Evolutionary conservation across 2,113 vertebrate genomes (phyloP), one percentile per base, ranked within the genome.

Genomic region (Pomatostomus ruficeps): DNA sequence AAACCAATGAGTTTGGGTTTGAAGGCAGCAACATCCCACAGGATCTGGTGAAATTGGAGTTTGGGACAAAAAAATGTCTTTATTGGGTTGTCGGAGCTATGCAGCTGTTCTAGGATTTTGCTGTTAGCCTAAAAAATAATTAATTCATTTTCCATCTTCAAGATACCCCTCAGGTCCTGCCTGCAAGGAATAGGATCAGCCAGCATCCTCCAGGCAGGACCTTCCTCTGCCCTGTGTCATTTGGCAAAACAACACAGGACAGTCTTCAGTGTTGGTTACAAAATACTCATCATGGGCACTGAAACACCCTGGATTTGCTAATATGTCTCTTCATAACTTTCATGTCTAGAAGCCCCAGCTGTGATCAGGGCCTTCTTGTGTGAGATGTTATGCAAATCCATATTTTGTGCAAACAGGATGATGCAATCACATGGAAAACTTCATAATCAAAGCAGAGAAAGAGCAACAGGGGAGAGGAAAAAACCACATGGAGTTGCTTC

Each of bases 361-460:
- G 81, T 62, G 72, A 94, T 62, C 61, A 43, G 55, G 80, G 54
- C 33, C 77, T 77, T n/a, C 17, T 42, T 95, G 65, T 73, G 45
- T 1, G 72, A 89, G 67, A 70, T 46, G 55, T 96, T 92, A 83
- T 93, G 74, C 78, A 84, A 88, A 96, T 80, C 23, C 79, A 20
- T 88, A 51, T 88, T 96, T 94, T 88, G 59, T 80, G 21, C 77
- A 79, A 94, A 94, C 46, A 58, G 59, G 36, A 35, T 95, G 93
- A 95, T 76, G 91, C 77, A 95, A 93, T 73, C 59, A 2, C 67
- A 85, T 89, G 85, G 75, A 93, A 88, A 73, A 77, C 58, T 89
- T 91, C 9, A 79, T 61, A 89, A 79, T 76, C 78, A 54, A 88
- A 91, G 78, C 81, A 80, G 63, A 52, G 70, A 87, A 79, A 71